Base-by-base conservation (phyloP, 2,113 vertebrate species). In the Recurvirostra avosetta region DNA sequence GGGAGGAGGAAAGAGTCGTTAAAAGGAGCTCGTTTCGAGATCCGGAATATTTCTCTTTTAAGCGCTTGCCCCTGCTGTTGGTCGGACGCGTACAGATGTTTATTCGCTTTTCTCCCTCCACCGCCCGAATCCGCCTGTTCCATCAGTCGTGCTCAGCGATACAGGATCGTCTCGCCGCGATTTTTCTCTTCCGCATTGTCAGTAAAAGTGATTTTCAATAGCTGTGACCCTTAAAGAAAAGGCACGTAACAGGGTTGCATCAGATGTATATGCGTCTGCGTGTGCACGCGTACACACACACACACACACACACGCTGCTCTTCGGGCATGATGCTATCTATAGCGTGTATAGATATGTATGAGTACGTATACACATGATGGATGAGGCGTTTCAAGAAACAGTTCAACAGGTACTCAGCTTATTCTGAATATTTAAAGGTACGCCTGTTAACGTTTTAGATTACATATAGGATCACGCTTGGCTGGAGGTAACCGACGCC, bases 391-490 rank as follows among this genome's bases (percentile, higher is more conserved):
- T 86, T 38, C 71, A 73, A 71, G 73, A 34, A 92, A 40, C 53
- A 43, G 26, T 87, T 95, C 96, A 95, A 96, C 94, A 95, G 94
- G 88, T 94, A 41, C 18, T 61, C 61, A 14, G 8, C 61, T 78
- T 81, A 32, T 70, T 65, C 56, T 40, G 53, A 45, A 10, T 43
- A 29, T 38, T 27, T n/a, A 25, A 84, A 67, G 30, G 8, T 49
- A 52, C 16, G 5, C 58, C 17, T 65, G 27, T n/a, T 66, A 70
- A n/a, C 71, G 50, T 77, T 86, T 59, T n/a, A 70, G 59, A n/a
- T 81, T 30, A 41, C 34, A 25, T 11, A 10, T 7, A 45, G 36
- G 26, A 36, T 8, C 22, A 4, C 12, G 73, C 61, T 81, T 75
- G 52, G 12, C n/a, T 65, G 56, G n/a, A 78, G 32, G 21, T 17